These are phyloP conservation scores for Smittia aterrima DNA, from an alignment of 2,888 invertebrate genomes.

Conservation along the genomic window DNA sequence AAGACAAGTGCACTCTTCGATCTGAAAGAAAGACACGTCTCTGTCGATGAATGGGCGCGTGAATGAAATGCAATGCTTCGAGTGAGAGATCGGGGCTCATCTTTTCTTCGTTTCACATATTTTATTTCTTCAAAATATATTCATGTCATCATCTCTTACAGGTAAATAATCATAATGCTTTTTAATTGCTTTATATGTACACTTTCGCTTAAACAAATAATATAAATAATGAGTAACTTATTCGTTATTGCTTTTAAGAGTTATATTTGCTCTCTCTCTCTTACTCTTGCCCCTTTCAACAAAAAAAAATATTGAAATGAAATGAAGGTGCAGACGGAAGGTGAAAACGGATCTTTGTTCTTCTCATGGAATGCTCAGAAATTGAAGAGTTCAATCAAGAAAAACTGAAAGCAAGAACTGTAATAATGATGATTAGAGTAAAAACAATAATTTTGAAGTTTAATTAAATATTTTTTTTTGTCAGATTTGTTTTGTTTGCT, in stretches of 20 bases:
- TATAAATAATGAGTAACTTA: conserved; percentile 40
- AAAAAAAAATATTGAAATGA: not conserved
- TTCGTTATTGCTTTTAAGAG: conserved; percentile 34
- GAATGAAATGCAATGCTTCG: not conserved
- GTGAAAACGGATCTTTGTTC: not conserved
- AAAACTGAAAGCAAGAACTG: not conserved
- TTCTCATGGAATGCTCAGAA: not conserved
- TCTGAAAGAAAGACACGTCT: not conserved
- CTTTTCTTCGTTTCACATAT: conserved; percentile 5
- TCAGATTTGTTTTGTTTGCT: not conserved
- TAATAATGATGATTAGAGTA: not conserved
- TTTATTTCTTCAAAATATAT: conserved; percentile 39
- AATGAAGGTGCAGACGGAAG: not conserved
- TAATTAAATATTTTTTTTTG: not conserved
- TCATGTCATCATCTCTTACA: conserved; percentile 9
- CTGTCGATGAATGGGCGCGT: not conserved
- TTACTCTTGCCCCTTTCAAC: not conserved
- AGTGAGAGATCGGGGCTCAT: not conserved
- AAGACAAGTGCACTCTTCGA: not conserved
- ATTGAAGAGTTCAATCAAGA: no score
- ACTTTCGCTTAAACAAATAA: conserved; percentile 41
- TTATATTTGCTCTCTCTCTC: conserved; percentile 16
- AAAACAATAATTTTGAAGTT: not conserved
- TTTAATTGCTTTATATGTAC: conserved; percentile 40
- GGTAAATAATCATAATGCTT: conserved; percentile 26